These are phyloP conservation scores for Metopia argyrocephala DNA, from an alignment of 2,888 invertebrate species.

Conservation along the genomic window DNA sequence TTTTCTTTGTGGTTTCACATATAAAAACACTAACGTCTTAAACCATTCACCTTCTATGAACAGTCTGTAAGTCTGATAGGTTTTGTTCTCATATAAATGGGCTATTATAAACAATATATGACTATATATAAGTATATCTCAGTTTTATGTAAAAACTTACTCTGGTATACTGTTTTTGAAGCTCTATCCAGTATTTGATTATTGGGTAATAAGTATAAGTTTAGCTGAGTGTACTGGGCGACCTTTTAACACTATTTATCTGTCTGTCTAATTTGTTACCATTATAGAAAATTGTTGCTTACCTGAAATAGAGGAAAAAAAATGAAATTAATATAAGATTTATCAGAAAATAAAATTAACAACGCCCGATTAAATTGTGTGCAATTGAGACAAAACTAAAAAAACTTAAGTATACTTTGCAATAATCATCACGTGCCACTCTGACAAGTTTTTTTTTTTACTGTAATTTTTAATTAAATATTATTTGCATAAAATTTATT, in stretches of 20 bases:
- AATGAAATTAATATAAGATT: not conserved
- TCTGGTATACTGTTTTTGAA: too few relatives aligned
- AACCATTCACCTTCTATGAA: too few relatives aligned
- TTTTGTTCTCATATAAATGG: too few relatives aligned
- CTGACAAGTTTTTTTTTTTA: constrained; percentile 35
- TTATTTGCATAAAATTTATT: constrained; percentile 49
- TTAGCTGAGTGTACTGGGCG: constrained; percentile 49
- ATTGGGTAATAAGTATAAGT: too few relatives aligned
- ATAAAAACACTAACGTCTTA: too few relatives aligned
- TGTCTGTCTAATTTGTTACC: constrained; percentile 34
- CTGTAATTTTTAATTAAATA: constrained; percentile 54
- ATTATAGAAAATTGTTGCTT: constrained; percentile 24
- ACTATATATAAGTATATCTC: too few relatives aligned
- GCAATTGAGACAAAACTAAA: constrained; percentile 28
- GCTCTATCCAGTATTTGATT: too few relatives aligned
- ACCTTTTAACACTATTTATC: constrained; percentile 46
- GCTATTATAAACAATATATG: too few relatives aligned
- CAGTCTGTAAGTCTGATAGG: too few relatives aligned
- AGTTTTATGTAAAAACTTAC: too few relatives aligned
- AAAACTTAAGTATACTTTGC: constrained; percentile 18
- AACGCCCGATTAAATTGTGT: constrained; percentile 24
- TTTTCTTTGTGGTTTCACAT: too few relatives aligned
- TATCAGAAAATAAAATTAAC: constrained; percentile 5
- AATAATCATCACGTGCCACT: constrained; percentile 60
- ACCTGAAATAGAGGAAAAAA: constrained; percentile 34